Conservation (phyloP, 1,140 invertebrate species). For the Hycleus cichorii region DNA sequence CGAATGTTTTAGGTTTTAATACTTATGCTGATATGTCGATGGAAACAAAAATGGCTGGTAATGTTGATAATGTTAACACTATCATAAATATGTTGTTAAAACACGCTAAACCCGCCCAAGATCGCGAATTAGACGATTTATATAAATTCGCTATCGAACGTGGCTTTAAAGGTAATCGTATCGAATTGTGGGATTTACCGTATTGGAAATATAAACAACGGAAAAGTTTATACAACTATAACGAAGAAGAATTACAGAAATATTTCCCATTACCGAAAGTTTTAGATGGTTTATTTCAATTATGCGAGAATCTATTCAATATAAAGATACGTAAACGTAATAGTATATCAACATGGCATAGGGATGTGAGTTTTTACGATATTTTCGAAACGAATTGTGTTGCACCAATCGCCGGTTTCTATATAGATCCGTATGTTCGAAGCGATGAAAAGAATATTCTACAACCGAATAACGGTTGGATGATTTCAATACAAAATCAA, state of each 20-base stretch:
- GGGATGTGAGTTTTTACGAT: constrained; percentile 77
- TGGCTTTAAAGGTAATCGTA: constrained; percentile 55
- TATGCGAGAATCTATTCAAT: constrained; percentile 71
- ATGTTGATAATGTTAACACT: constrained; percentile 65
- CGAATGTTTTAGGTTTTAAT: constrained; percentile 69
- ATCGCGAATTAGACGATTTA: constrained; percentile 65
- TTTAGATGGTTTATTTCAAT: constrained; percentile 63
- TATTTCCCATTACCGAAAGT: constrained; percentile 81
- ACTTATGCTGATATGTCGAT: constrained; percentile 80
- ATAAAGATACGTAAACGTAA: constrained; percentile 69
- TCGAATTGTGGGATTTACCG: constrained; percentile 78
- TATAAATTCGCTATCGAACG: constrained; percentile 66
- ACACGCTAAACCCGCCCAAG: constrained; percentile 62
- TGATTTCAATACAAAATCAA: constrained; percentile 59
- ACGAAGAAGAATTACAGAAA: constrained; percentile 63
- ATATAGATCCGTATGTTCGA: constrained; percentile 72
- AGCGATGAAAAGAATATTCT: constrained; percentile 53
- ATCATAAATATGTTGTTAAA: constrained; percentile 63
- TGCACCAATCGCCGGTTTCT: constrained; percentile 68
- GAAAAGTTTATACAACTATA: constrained; percentile 54
- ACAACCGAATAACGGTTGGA: constrained; percentile 56
- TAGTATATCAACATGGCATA: constrained; percentile 68
- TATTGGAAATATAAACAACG: constrained; percentile 76
- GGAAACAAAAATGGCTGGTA: constrained; percentile 90
- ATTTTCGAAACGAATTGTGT: constrained; percentile 63